Percentiles rank a stretch among this genome's conserved stretches.
phyloP scores from a whole-genome alignment of 2,113 vertebrate genomes.

The Passerina amoena region DNA sequence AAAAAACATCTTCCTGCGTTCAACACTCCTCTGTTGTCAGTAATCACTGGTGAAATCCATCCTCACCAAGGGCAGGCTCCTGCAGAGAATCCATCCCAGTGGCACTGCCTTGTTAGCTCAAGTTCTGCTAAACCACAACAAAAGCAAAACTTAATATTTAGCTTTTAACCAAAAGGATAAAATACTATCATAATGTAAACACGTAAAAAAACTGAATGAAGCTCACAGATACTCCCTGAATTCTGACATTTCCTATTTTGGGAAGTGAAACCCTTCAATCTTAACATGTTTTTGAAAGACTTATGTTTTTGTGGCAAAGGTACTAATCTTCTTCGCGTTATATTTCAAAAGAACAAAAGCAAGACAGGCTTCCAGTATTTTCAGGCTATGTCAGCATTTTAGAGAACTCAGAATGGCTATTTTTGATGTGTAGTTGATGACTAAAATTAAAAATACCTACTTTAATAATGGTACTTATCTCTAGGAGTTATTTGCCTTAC shows the following conservation, averaged over 20 bases:
- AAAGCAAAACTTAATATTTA: background rate
- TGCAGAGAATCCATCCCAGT: background rate
- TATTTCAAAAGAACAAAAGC: background rate
- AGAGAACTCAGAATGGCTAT: background rate
- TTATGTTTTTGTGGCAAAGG: background rate
- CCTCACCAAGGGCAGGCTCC: background rate
- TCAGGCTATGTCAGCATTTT: background rate
- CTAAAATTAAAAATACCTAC: background rate
- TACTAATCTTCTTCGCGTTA: background rate
- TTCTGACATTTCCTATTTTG: background rate
- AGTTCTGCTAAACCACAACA: conserved; percentile 39
- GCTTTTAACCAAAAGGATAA: conserved; percentile 3
- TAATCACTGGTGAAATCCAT: background rate
- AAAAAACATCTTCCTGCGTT: background rate
- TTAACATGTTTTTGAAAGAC: background rate
- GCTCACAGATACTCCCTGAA: background rate
- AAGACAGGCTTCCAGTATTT: background rate
- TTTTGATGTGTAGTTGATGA: background rate
- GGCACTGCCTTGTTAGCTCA: background rate
- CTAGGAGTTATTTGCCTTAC: background rate
- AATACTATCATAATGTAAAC: background rate
- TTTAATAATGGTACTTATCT: background rate
- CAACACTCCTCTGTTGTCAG: background rate
- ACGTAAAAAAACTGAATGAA: background rate
- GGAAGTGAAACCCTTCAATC: background rate